Conservation (phyloP, 2,797 vertebrate species). For the Gephyroberyx darwinii region DNA sequence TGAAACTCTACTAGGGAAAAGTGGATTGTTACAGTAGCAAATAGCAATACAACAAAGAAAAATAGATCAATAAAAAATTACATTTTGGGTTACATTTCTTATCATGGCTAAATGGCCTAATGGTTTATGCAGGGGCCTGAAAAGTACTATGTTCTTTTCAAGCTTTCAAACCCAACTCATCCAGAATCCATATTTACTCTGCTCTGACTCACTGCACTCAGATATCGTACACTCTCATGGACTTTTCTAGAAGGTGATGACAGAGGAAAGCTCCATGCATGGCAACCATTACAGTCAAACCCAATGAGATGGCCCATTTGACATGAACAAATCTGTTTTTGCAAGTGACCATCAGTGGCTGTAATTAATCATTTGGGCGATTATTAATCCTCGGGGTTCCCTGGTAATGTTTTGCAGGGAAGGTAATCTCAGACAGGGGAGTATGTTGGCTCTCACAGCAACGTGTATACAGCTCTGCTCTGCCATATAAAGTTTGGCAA, state of each 20-base stretch:
- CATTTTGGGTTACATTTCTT: no score
- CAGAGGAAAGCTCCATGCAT: slow-evolving; percentile 57
- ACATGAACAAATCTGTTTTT: slow-evolving; percentile 62
- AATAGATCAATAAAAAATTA: no score
- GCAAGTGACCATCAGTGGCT: slow-evolving; percentile 42
- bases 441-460: slow-evolving; percentile 24
- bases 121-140: slow-evolving; percentile 6
- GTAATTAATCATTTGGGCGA: slow-evolving; percentile 73
- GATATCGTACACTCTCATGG: slow-evolving; percentile 20
- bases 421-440: slow-evolving; percentile 38
- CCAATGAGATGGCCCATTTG: slow-evolving; percentile 60
- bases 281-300: slow-evolving; percentile 61
- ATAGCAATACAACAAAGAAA: no score
- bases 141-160: slow-evolving; percentile 9
- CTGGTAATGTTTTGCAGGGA: slow-evolving; percentile 48
- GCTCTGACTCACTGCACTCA: background rate
- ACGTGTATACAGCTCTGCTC: slow-evolving; percentile 6
- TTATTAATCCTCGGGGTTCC: slow-evolving; percentile 64
- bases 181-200: background rate
- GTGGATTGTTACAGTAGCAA: no score
- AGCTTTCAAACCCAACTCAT: background rate
- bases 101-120: slow-evolving; percentile 13
- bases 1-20: no score
- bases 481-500: background rate
- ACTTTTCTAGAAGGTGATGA: slow-evolving; percentile 54